A percentile compares a stretch with the other conserved stretches of the same genome.
phyloP scores from a whole-genome alignment of 2,797 vertebrate genomes.

The Sebastes wilsoni region DNA sequence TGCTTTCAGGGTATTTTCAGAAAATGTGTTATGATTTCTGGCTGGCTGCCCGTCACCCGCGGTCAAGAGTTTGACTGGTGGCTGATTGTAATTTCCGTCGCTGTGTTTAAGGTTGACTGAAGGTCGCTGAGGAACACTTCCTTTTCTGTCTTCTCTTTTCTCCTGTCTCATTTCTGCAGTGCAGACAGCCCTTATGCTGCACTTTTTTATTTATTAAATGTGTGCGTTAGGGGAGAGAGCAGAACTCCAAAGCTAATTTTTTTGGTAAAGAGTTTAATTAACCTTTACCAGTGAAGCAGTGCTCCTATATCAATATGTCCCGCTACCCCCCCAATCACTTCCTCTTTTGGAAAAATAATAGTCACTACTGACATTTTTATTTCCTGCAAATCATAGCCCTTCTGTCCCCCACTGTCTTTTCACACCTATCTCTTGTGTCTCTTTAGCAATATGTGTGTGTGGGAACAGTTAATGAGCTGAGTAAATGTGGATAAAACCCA shows the following conservation, averaged over 20 bases:
- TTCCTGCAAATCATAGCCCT: constrained; percentile 80
- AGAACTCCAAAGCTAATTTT: neutral
- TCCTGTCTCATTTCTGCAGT: constrained; percentile 18
- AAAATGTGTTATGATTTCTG: neutral
- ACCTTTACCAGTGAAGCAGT: neutral
- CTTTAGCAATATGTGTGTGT: neutral
- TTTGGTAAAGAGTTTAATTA: neutral
- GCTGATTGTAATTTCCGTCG: constrained; percentile 44
- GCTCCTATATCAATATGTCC: neutral
- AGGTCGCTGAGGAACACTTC: constrained; percentile 23
- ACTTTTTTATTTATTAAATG: constrained; percentile 9
- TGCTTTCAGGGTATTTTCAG: neutral
- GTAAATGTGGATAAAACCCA: constrained; percentile 66
- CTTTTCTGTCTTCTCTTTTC: constrained; percentile 10
- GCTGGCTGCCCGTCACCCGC: neutral
- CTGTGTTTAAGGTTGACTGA: constrained; percentile 12
- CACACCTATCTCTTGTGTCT: neutral
- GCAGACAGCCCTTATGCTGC: neutral
- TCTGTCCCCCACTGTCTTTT: neutral
- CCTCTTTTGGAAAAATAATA: neutral
- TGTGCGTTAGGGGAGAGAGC: neutral
- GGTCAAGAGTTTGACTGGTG: constrained; percentile 5
- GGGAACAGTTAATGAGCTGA: constrained; percentile 82
- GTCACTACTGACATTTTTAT: constrained; percentile 56
- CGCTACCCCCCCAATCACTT: neutral